Conservation (phyloP, 2,797 vertebrate genomes). For the Calcarius lapponicus region DNA sequence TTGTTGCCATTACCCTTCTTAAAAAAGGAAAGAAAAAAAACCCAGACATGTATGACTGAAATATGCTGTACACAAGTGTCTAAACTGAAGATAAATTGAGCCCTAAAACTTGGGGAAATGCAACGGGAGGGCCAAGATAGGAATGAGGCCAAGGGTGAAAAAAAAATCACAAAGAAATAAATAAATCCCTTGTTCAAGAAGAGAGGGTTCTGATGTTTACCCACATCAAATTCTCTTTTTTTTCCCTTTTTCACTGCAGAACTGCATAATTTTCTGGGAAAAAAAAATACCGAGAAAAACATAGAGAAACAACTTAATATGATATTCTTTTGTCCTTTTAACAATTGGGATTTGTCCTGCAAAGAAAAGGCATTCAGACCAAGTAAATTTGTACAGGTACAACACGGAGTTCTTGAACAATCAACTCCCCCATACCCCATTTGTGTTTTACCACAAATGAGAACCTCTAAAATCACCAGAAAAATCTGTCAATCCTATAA, state of each 20-base stretch:
- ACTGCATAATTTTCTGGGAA: not conserved
- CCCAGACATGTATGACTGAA: not conserved
- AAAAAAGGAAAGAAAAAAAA: not conserved
- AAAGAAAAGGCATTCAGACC: not conserved
- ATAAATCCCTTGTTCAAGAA: not conserved
- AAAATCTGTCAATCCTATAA: not conserved
- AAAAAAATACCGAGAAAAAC: not conserved
- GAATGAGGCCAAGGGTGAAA: not conserved
- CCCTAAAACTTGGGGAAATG: not conserved
- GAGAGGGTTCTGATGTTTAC: not conserved
- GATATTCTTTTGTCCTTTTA: rapidly evolving
- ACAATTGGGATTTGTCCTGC: not conserved
- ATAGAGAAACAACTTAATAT: not conserved
- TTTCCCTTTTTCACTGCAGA: not conserved
- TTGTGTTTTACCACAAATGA: not conserved
- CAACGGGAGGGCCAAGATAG: not conserved
- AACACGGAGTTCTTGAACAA: not conserved
- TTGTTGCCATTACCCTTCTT: not conserved
- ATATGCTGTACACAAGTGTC: not conserved
- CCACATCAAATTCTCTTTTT: not conserved
- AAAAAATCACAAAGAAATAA: not conserved
- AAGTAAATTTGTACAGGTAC: not conserved
- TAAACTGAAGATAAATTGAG: not conserved
- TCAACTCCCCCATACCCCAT: rapidly evolving
- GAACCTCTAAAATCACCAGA: not conserved